phyloP scores from a whole-genome alignment of 2,113 vertebrate genomes.

The Phoenicopterus ruber region DNA sequence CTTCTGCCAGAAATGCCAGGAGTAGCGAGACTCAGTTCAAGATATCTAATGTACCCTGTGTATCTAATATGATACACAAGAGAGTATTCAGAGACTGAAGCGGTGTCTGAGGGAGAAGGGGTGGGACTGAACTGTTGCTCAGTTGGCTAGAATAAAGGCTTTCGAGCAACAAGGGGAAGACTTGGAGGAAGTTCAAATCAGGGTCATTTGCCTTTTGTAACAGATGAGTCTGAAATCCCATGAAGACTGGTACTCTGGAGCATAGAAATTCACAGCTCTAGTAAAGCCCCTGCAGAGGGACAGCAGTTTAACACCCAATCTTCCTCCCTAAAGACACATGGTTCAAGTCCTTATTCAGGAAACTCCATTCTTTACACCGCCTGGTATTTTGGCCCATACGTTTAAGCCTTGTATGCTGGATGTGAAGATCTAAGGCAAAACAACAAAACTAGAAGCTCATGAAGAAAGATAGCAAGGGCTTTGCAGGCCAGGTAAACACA shows the following conservation, averaged over 20 bases:
- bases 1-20: neutral
- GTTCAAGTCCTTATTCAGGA: neutral
- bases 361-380: neutral
- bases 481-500: neutral
- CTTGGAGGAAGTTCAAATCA: slow-evolving; percentile 27
- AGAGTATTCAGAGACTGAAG: neutral
- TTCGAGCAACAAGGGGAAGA: neutral
- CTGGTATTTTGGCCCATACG: neutral
- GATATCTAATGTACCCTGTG: too few relatives aligned
- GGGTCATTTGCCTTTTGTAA: slow-evolving; percentile 23
- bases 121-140: neutral
- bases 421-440: neutral
- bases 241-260: neutral
- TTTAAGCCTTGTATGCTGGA: neutral
- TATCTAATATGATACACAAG: accelerated
- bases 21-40: neutral
- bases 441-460: neutral
- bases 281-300: neutral
- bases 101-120: neutral
- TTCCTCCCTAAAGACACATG: neutral
- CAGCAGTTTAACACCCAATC: neutral
- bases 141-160: neutral
- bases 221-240: neutral
- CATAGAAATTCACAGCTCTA: neutral
- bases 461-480: neutral